phyloP scores from a whole-genome alignment of 2,113 vertebrate species.

The Dasyornis broadbenti region DNA sequence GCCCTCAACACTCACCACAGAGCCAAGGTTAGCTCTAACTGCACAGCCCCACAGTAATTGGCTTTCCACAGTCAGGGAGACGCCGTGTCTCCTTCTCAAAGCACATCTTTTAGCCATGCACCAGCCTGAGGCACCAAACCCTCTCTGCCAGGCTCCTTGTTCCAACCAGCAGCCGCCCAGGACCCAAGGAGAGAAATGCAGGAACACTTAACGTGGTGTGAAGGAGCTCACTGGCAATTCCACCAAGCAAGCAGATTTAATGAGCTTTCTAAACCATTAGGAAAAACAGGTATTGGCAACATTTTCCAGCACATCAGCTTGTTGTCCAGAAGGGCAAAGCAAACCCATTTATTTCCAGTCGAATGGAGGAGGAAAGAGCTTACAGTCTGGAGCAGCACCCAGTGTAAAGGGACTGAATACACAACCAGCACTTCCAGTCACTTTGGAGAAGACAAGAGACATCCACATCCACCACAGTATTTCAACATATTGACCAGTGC shows the following conservation, averaged over 20 bases:
- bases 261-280: background rate
- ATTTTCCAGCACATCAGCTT: background rate
- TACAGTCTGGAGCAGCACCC: background rate
- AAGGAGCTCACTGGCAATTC: background rate
- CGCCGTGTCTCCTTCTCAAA: background rate
- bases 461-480: background rate
- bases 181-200: background rate
- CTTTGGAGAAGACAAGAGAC: background rate
- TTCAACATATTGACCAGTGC: background rate
- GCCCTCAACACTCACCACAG: background rate
- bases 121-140: background rate
- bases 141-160: background rate
- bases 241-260: background rate
- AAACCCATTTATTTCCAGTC: background rate
- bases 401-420: accelerated
- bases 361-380: background rate
- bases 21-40: background rate
- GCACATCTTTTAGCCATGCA: background rate
- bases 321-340: background rate
- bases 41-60: background rate
- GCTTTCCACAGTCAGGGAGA: background rate
- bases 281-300: background rate
- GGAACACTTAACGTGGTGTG: background rate
- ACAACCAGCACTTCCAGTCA: background rate
- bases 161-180: background rate